These are phyloP conservation scores for Electrophaes corylata DNA, from an alignment of 2,888 invertebrate genomes.

Conservation along the genomic window DNA sequence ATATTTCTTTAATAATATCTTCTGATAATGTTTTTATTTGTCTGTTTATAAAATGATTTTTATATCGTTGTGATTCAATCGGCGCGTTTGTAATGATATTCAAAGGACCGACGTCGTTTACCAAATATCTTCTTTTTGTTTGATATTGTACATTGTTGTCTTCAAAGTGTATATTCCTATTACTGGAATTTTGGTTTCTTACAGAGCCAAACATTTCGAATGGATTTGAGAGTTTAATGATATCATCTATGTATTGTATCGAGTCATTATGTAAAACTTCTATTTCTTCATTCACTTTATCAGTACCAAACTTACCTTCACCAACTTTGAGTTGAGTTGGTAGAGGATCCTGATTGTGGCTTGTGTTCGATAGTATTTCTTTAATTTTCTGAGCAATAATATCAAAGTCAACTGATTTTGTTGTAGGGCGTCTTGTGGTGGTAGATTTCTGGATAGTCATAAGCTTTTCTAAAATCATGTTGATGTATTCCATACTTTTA, in stretches of 20 bases:
- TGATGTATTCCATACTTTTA: constrained; percentile 43
- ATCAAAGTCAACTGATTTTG: constrained; percentile 22
- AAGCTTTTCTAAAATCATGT: constrained; percentile 46
- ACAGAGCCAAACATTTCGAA: constrained; percentile 2
- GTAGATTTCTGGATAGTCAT: constrained; percentile 36
- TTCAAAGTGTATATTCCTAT: constrained; percentile 5
- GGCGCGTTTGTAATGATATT: constrained; percentile 4
- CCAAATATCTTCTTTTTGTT: constrained; percentile 4
- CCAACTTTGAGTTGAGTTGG: neutral
- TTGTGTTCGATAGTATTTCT: constrained; percentile 26
- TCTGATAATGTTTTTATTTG: constrained; percentile 16
- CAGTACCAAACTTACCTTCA: neutral
- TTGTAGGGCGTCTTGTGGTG: constrained; percentile 34
- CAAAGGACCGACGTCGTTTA: neutral
- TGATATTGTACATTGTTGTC: constrained; percentile 11
- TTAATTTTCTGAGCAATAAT: constrained; percentile 38
- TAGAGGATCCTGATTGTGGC: constrained; percentile 3
- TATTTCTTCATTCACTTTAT: constrained; percentile 3
- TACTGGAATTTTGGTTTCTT: neutral
- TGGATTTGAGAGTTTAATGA: neutral
- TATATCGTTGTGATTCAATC: constrained; percentile 1
- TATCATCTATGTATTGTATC: constrained; percentile 6
- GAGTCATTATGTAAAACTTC: constrained; percentile 10
- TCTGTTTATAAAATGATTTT: neutral
- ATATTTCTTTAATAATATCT: constrained; percentile 59